phyloP scores from a whole-genome alignment of 2,113 vertebrate genomes.

The Mungos mungo region DNA sequence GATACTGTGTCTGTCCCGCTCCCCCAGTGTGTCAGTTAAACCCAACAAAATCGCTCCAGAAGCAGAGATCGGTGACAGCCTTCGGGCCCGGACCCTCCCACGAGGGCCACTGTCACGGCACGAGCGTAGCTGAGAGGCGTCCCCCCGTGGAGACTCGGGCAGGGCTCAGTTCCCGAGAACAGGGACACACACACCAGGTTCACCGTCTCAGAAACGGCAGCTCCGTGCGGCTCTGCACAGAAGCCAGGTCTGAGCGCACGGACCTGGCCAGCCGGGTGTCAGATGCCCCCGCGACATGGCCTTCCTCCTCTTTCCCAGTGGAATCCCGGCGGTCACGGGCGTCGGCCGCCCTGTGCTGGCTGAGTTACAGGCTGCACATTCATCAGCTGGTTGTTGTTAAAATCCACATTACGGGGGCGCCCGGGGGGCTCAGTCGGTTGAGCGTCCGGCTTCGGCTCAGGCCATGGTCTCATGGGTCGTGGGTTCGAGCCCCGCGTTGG shows the following conservation, averaged over 20 bases:
- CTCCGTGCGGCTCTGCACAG: too few species aligned
- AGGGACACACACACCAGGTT: fast-evolving
- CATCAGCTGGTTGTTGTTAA: too few species aligned
- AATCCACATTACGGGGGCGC: too few species aligned
- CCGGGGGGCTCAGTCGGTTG: background rate
- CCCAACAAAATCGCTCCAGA: background rate
- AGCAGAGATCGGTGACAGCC: too few species aligned
- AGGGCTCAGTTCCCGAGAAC: background rate
- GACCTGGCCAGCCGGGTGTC: too few species aligned
- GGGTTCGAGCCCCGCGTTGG: background rate
- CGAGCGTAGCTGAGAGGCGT: fast-evolving
- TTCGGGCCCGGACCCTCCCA: background rate
- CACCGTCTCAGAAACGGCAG: too few species aligned
- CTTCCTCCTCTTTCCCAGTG: background rate
- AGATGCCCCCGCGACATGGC: background rate
- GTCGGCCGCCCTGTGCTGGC: background rate
- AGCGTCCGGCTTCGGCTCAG: background rate
- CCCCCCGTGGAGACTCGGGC: fast-evolving
- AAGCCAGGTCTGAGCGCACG: background rate
- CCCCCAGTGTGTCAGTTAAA: background rate
- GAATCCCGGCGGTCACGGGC: background rate
- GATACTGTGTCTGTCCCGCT: background rate
- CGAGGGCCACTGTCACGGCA: fast-evolving
- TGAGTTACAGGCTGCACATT: background rate
- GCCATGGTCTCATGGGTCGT: background rate